A percentile compares a stretch with the other conserved stretches of the same genome.
These are phyloP conservation scores for Aleiodes sp. DNA, from an alignment of 1,140 invertebrate genomes.

Conservation along the genomic window DNA sequence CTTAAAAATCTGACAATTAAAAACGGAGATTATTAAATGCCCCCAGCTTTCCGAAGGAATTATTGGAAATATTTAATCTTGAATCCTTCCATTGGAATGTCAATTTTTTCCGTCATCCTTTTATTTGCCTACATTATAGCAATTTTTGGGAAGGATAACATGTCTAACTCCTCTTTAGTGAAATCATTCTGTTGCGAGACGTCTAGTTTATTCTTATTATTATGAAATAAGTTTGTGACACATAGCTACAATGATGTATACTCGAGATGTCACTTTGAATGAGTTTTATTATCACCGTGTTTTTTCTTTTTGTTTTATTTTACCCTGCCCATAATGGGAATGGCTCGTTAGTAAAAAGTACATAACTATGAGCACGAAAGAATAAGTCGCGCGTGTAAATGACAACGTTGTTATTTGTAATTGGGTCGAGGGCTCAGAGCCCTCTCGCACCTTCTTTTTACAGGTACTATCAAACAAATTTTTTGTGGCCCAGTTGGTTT, in stretches of 20 bases:
- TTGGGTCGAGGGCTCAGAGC: background rate
- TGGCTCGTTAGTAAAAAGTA: conserved; percentile 12
- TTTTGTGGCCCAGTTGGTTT: background rate
- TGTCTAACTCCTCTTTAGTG: too few species aligned
- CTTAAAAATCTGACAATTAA: too few species aligned
- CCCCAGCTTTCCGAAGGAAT: too few species aligned
- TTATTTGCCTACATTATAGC: too few species aligned
- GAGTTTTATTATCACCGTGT: background rate
- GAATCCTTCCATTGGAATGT: too few species aligned
- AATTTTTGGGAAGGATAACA: too few species aligned
- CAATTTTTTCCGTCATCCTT: too few species aligned
- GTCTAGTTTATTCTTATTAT: background rate
- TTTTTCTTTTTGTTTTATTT: background rate
- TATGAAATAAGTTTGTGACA: background rate
- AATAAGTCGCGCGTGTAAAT: conserved; percentile 8
- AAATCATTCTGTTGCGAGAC: too few species aligned
- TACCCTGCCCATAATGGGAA: background rate
- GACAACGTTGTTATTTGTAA: conserved; percentile 13
- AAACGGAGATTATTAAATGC: too few species aligned
- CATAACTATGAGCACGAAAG: conserved; percentile 12
- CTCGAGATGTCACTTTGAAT: background rate
- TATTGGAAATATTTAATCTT: too few species aligned
- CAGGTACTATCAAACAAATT: conserved; percentile 8
- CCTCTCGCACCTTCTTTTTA: too few species aligned
- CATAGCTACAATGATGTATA: background rate